These are phyloP conservation scores for Chymomyza fuscimana DNA, from an alignment of 2,888 invertebrate genomes.

Conservation along the genomic window DNA sequence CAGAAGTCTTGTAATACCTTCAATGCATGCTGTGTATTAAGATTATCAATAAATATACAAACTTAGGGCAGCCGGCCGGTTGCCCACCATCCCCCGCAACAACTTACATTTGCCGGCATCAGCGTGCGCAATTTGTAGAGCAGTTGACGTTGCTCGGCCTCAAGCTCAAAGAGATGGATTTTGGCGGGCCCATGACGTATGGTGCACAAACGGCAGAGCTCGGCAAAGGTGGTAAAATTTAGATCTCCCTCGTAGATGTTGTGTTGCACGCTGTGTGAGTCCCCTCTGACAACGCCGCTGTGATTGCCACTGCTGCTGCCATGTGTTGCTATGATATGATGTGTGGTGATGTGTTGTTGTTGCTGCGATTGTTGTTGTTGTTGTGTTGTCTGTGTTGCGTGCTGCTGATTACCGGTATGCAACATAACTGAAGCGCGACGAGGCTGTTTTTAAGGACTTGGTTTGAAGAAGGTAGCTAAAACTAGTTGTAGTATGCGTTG, in stretches of 20 bases:
- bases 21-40: background rate
- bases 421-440: conserved; percentile 70
- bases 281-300: background rate
- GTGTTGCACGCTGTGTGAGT: conserved; percentile 30
- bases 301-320: conserved; percentile 19
- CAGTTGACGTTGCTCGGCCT: conserved; percentile 86
- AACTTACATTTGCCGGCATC: conserved; percentile 85
- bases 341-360: conserved; percentile 25
- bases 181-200: conserved; percentile 85
- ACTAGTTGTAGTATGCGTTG: background rate
- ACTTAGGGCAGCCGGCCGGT: background rate
- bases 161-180: conserved; percentile 86
- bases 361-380: conserved; percentile 32
- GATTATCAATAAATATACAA: conserved; percentile 7
- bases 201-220: conserved; percentile 86
- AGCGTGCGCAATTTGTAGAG: conserved; percentile 86
- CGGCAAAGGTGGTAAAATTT: conserved; percentile 85
- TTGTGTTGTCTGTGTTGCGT: conserved; percentile 42
- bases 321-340: conserved; percentile 50
- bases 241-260: conserved; percentile 80
- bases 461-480: background rate
- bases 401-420: conserved; percentile 61
- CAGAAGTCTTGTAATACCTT: background rate
- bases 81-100: background rate
- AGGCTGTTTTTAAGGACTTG: conserved; percentile 10